Evolutionary conservation across 2,888 invertebrate genomes (phyloP).

Genomic region (Pandemis corylana): DNA sequence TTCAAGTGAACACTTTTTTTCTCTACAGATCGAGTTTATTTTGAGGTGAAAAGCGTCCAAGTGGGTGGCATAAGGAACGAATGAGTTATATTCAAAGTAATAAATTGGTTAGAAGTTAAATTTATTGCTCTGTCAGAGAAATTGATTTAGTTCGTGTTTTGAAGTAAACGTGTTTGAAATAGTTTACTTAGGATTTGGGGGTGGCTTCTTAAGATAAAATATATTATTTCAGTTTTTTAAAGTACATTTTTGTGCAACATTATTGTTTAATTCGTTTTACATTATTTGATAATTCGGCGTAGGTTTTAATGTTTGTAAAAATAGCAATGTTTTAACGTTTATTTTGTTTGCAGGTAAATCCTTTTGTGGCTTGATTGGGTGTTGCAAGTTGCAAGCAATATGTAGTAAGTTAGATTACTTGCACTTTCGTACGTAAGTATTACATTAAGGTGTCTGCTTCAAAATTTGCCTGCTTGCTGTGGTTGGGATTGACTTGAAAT

Average conservation of each 20-base stretch:
- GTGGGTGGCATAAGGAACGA: constrained; percentile 15
- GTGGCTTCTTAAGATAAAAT: not conserved
- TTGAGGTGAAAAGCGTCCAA: constrained; percentile 16
- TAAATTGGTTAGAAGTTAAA: constrained; percentile 32
- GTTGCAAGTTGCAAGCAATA: not conserved
- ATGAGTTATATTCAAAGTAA: constrained; percentile 27
- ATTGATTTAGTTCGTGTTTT: constrained; percentile 32
- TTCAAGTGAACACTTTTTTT: not conserved
- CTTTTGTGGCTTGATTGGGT: constrained; percentile 16
- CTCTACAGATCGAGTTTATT: constrained; percentile 13
- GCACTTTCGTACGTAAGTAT: too few species aligned
- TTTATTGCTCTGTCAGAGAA: constrained; percentile 28
- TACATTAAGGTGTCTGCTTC: too few species aligned
- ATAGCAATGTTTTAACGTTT: not conserved
- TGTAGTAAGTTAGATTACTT: too few species aligned
- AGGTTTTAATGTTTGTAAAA: not conserved
- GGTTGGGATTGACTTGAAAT: too few species aligned
- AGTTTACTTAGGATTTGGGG: not conserved
- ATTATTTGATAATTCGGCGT: too few species aligned
- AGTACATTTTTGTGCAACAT: not conserved
- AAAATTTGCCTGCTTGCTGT: too few species aligned
- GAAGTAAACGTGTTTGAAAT: constrained; percentile 10
- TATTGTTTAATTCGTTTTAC: not conserved
- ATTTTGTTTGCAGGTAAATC: constrained; percentile 31
- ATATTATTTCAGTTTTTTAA: too few species aligned